Evolutionary conservation across 2,113 vertebrate genomes (phyloP).

Genomic region (Engraulis encrasicolus): DNA sequence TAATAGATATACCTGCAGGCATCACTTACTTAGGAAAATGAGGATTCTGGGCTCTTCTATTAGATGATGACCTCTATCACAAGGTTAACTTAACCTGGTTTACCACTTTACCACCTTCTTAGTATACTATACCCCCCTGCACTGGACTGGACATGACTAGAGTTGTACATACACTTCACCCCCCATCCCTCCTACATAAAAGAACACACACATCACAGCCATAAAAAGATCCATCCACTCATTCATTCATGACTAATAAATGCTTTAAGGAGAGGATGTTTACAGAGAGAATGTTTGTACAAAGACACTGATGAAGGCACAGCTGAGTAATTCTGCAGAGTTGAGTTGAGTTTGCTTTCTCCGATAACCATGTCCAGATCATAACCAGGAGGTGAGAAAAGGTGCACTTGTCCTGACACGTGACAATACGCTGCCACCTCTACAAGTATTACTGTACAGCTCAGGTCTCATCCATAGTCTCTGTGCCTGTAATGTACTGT

Average conservation of each 20-base stretch:
- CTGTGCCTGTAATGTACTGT: no score
- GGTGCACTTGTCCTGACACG: conserved; percentile 63
- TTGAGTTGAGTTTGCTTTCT: no score
- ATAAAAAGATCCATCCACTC: not conserved
- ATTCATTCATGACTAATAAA: not conserved
- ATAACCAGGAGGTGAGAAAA: conserved; percentile 58
- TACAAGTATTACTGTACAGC: conserved; percentile 19
- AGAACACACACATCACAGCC: not conserved
- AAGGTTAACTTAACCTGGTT: no score
- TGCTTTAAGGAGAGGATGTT: not conserved
- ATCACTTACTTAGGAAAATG: no score
- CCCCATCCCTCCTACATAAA: not conserved
- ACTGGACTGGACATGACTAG: not conserved
- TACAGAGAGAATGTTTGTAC: not conserved
- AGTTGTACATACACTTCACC: not conserved
- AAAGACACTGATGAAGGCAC: not conserved
- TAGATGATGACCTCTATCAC: no score
- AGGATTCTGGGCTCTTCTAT: no score
- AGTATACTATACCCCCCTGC: no score
- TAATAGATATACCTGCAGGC: no score
- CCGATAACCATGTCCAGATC: not conserved
- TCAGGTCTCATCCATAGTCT: conserved; percentile 37
- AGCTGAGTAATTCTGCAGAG: not conserved
- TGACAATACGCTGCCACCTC: conserved; percentile 61
- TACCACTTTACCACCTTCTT: no score